Conservation (phyloP, 2,113 vertebrate genomes). For the Clarias gariepinus region DNA sequence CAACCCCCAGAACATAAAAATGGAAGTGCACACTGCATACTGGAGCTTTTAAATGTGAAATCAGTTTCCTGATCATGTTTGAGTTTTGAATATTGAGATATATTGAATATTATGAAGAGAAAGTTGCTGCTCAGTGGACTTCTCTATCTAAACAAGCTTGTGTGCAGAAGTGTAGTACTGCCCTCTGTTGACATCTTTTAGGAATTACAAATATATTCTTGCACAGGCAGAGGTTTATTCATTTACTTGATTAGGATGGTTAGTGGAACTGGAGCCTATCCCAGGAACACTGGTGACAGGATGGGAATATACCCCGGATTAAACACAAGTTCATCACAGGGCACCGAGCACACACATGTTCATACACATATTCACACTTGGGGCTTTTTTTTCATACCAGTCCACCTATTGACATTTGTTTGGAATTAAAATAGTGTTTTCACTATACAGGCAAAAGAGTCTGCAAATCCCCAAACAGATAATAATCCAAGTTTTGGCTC, state of each 20-base stretch:
- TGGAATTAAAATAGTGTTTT: neutral
- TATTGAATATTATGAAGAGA: too few relatives aligned
- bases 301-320: neutral
- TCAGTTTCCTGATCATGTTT: neutral
- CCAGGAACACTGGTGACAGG: neutral
- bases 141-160: neutral
- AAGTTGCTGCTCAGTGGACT: neutral
- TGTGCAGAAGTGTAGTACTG: neutral
- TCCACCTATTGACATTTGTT: neutral
- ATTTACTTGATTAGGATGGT: neutral
- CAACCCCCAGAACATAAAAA: too few relatives aligned
- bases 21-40: neutral
- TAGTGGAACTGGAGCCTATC: neutral
- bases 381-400: neutral
- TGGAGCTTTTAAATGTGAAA: neutral
- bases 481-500: neutral
- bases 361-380: neutral
- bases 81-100: neutral
- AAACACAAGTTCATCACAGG: neutral
- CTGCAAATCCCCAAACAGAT: neutral
- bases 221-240: neutral
- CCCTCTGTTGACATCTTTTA: conserved; percentile 25
- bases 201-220: neutral
- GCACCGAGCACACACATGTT: neutral
- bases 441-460: neutral